phyloP scores from a whole-genome alignment of 2,888 invertebrate genomes.

The Volucella inanis region DNA sequence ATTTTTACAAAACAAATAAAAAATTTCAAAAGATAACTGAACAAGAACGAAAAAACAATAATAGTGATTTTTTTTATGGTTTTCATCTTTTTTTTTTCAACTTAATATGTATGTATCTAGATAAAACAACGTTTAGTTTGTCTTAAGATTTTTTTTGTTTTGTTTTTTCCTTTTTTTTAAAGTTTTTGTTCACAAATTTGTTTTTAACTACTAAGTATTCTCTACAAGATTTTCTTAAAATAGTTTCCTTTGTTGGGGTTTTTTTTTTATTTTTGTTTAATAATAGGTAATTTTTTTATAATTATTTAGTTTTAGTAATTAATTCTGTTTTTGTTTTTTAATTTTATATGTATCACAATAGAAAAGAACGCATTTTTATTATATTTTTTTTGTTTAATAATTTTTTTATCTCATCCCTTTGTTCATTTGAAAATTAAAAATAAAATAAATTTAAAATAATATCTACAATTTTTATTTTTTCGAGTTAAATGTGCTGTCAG shows the following conservation, averaged over 20 bases:
- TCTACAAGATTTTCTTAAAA: constrained; percentile 73
- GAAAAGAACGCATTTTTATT: constrained; percentile 67
- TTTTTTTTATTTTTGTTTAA: constrained; percentile 58
- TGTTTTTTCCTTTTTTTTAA: constrained; percentile 10
- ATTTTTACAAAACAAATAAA: constrained; percentile 23
- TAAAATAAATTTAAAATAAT: constrained; percentile 45
- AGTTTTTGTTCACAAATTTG: constrained; percentile 66
- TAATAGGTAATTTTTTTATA: constrained; percentile 64
- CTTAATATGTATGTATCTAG: constrained; percentile 54
- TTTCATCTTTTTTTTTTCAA: constrained; percentile 22
- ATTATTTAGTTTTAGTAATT: constrained; percentile 73
- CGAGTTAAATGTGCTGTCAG: constrained; percentile 23
- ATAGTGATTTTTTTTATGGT: constrained; percentile 6
- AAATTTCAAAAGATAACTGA: constrained; percentile 46
- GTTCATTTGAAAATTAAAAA: constrained; percentile 7
- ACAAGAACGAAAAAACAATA: constrained; percentile 51
- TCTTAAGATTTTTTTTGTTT: constrained; percentile 13
- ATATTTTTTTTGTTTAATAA: constrained; percentile 45
- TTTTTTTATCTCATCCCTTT: constrained; percentile 46
- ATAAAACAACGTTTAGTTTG: constrained; percentile 57
- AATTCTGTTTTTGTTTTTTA: constrained; percentile 44
- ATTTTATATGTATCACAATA: constrained; percentile 71
- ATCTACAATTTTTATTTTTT: constrained; percentile 18
- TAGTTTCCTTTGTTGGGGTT: constrained; percentile 53
- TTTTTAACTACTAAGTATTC: constrained; percentile 70